Base-by-base conservation (phyloP, 2,113 vertebrate species). In the Caranx ignobilis region DNA sequence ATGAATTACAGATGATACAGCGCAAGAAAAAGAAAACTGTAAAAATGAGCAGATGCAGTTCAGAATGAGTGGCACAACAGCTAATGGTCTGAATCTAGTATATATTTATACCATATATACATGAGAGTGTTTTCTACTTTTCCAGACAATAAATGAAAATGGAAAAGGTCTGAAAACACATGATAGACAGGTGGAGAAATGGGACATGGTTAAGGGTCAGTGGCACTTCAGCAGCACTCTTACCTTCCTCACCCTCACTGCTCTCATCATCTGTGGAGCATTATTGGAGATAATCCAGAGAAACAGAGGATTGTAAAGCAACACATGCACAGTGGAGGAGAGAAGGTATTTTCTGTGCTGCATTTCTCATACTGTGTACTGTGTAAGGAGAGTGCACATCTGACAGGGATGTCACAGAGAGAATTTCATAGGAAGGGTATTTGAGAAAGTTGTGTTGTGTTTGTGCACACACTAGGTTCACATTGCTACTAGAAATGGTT, bases 201-300 rank as follows among this genome's bases (percentile, higher is more conserved):
- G 67, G 21, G 43, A 10, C 35, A 63, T 65, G 41, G 39, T 4
- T 47, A 37, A 62, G 11, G 37, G 81, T 66, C 48, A 32, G 52
- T 26, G 41, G 41, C 77, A 54, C 69, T 77, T 37, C 2, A 62
- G 18, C 63, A 43, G n/a, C 35, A 8, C 73, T 90, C 96, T 97
- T 97, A 97, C 97, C 97, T 96, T 96, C 95, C 85, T 92, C 94
- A 81, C 74, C 86, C 50, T 92, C 93, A 95, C 87, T 87, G 0
- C 87, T 89, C 83, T 96, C 95, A 92, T 94, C 92, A 76, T 96
- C 96, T 94, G 92, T 86, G 83, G 47, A 67, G 83, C 71, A 79
- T 81, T 19, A 64, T 73, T 79, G 88, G 89, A 86, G 52, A 85
- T 71, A 93, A 72, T 72, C 75, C 72, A 7, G 1, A 88, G 73